Evolutionary conservation across 1,140 invertebrate genomes (phyloP).

Genomic region (Panonychus citri): DNA sequence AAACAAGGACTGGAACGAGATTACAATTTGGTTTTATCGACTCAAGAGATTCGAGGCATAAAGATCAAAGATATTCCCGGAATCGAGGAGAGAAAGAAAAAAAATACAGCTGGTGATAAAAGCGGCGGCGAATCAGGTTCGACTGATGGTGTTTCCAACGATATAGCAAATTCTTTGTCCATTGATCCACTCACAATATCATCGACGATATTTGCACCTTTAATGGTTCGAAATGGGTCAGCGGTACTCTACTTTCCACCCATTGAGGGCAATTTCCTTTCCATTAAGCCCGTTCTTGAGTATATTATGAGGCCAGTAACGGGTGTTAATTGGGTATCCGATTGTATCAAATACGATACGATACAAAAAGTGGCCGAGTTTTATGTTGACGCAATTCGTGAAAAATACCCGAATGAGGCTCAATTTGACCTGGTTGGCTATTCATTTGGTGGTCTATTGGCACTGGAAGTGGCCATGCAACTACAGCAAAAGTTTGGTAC

Average conservation of each 20-base stretch:
- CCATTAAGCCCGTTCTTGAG: slow-evolving; percentile 39
- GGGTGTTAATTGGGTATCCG: slow-evolving; percentile 17
- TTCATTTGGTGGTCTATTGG: slow-evolving; percentile 74
- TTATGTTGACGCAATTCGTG: background rate
- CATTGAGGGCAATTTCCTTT: slow-evolving; percentile 12
- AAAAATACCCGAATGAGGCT: background rate
- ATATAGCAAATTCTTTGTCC: background rate
- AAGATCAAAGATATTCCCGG: slow-evolving; percentile 5
- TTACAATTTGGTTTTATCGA: slow-evolving; percentile 1
- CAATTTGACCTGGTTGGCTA: slow-evolving; percentile 65
- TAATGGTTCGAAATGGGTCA: slow-evolving; percentile 42
- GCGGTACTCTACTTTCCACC: slow-evolving; percentile 8
- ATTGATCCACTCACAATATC: background rate
- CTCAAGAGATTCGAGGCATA: slow-evolving; percentile 6
- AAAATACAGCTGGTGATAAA: slow-evolving; percentile 5
- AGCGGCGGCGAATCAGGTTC: background rate
- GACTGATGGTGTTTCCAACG: background rate
- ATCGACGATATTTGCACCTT: slow-evolving; percentile 14
- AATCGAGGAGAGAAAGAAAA: slow-evolving; percentile 4
- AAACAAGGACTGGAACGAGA: slow-evolving; percentile 26
- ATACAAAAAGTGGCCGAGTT: slow-evolving; percentile 29
- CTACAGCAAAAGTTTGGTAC: slow-evolving; percentile 34
- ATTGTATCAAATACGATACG: slow-evolving; percentile 32
- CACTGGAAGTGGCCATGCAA: slow-evolving; percentile 70
- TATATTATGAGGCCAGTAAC: slow-evolving; percentile 18